phyloP scores from a whole-genome alignment of 2,888 invertebrate species.

The Dasypolia templi region DNA sequence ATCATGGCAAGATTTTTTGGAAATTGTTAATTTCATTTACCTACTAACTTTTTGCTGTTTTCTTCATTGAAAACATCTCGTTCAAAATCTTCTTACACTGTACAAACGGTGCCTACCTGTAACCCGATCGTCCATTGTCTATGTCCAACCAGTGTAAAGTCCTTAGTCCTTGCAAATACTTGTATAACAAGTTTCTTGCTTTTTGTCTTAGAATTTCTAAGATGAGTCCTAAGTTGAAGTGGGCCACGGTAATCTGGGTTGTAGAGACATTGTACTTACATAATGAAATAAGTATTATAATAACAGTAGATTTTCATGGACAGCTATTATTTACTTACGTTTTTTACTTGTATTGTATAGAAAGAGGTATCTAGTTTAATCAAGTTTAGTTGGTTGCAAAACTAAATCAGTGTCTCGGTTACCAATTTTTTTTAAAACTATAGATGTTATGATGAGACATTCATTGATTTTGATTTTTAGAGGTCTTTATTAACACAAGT shows the following conservation, averaged over 20 bases:
- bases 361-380: no score
- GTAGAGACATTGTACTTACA: background rate
- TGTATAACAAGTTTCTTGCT: conserved; percentile 22
- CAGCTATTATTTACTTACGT: background rate
- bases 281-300: no score
- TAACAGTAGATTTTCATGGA: background rate
- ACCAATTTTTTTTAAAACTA: no score
- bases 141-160: conserved; percentile 18
- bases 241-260: conserved; percentile 32
- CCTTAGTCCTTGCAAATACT: conserved; percentile 53
- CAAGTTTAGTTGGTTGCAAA: no score
- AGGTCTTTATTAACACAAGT: no score
- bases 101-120: conserved; percentile 18
- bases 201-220: conserved; percentile 38
- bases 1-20: no score
- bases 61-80: no score
- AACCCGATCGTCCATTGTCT: conserved; percentile 44
- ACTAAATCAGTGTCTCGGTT: no score
- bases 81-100: background rate
- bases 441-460: no score
- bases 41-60: no score
- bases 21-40: no score
- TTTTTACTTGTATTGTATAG: background rate
- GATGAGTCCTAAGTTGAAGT: conserved; percentile 27
- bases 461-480: no score